Evolutionary conservation across 2,888 invertebrate species (phyloP).

Genomic region (Chironomus tentans): DNA sequence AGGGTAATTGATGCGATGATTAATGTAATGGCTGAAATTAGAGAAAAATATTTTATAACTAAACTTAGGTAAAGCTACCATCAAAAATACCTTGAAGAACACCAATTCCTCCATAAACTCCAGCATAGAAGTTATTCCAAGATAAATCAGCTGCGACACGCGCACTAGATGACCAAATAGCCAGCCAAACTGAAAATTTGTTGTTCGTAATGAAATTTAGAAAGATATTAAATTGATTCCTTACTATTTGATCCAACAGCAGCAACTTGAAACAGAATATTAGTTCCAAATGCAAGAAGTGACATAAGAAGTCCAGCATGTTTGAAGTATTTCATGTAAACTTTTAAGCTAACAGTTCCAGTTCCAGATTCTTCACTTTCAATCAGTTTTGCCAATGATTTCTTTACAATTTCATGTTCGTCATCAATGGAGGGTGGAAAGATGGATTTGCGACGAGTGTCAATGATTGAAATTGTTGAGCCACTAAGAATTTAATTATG

Average conservation of each 20-base stretch:
- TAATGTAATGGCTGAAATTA: constrained; percentile 9
- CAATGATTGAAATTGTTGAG: background rate
- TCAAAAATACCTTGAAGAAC: constrained; percentile 32
- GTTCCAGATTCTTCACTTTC: constrained; percentile 45
- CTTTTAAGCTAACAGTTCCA: constrained; percentile 30
- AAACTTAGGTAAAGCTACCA: no score
- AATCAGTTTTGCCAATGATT: constrained; percentile 39
- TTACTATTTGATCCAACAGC: constrained; percentile 9
- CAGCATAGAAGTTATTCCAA: constrained; percentile 38
- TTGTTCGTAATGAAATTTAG: no score
- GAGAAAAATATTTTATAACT: background rate
- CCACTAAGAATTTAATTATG: background rate
- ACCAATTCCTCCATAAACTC: constrained; percentile 40
- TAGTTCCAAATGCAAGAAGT: background rate
- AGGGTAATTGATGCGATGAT: constrained; percentile 42
- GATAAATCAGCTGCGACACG: constrained; percentile 45
- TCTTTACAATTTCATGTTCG: constrained; percentile 31
- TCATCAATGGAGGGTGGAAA: background rate
- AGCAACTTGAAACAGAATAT: background rate
- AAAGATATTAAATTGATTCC: constrained; percentile 32
- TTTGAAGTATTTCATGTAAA: constrained; percentile 28
- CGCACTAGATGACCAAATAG: constrained; percentile 70
- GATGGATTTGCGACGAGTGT: background rate
- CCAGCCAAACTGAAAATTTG: constrained; percentile 56
- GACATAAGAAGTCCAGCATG: background rate